phyloP scores from a whole-genome alignment of 2,797 vertebrate genomes.

The Liasis olivaceus region DNA sequence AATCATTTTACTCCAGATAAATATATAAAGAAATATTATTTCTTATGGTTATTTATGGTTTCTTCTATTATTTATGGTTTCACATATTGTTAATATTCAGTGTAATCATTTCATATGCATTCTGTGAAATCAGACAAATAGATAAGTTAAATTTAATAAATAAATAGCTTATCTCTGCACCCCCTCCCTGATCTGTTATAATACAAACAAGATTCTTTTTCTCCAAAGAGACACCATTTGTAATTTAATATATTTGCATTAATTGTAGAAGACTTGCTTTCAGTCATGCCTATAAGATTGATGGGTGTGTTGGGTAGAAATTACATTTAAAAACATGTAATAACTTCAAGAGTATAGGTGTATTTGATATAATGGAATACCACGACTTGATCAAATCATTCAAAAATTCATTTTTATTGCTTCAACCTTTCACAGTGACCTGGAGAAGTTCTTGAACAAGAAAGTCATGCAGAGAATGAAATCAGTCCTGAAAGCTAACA shows the following conservation, averaged over 20 bases:
- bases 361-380: conserved; percentile 60
- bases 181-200: conserved; percentile 48
- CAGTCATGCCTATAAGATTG: conserved; percentile 20
- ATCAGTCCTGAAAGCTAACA: conserved; percentile 42
- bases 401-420: conserved; percentile 65
- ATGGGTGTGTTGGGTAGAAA: conserved; percentile 32
- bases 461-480: conserved; percentile 43
- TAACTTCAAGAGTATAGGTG: conserved; percentile 64
- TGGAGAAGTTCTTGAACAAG: conserved; percentile 57
- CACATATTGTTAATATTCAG: background rate
- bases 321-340: conserved; percentile 55
- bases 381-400: conserved; percentile 63
- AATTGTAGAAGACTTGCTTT: conserved; percentile 33
- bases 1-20: background rate
- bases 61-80: background rate
- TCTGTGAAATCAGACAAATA: background rate
- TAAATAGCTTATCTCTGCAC: background rate
- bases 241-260: conserved; percentile 38
- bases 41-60: background rate
- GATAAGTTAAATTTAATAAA: background rate
- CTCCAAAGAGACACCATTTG: conserved; percentile 25
- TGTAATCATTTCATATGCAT: background rate
- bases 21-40: background rate
- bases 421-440: conserved; percentile 61
- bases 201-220: conserved; percentile 30